These are phyloP conservation scores for Zaprionus gabonicus DNA, from an alignment of 1,140 invertebrate species.

Conservation along the genomic window DNA sequence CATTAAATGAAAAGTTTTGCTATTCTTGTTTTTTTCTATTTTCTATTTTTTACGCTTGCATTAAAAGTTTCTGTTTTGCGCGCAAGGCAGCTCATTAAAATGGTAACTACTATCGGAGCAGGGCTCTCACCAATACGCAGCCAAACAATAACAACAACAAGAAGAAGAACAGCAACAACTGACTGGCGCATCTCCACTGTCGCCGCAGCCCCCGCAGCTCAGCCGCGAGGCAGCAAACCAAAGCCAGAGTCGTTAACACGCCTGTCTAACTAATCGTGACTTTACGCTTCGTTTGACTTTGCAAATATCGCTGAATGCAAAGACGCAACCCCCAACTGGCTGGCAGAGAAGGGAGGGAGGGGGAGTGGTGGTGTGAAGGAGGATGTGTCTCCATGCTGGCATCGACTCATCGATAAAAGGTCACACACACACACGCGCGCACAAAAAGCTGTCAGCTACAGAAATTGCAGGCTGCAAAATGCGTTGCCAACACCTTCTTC, in stretches of 20 bases:
- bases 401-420: slow-evolving; percentile 63
- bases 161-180: slow-evolving; percentile 8
- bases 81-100: slow-evolving; percentile 76
- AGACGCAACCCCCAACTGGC: slow-evolving; percentile 19
- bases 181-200: background rate
- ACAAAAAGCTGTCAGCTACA: slow-evolving; percentile 62
- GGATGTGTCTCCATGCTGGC: background rate
- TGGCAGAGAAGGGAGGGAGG: background rate
- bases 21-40: slow-evolving; percentile 11
- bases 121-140: slow-evolving; percentile 49
- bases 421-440: background rate
- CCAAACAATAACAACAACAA: slow-evolving; percentile 38
- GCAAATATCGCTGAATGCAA: slow-evolving; percentile 78
- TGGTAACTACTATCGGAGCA: slow-evolving; percentile 54
- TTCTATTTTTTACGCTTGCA: slow-evolving; percentile 64
- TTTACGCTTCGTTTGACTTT: slow-evolving; percentile 84
- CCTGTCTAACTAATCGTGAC: slow-evolving; percentile 84
- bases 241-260: slow-evolving; percentile 75
- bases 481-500: slow-evolving; percentile 49
- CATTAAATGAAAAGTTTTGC: slow-evolving; percentile 69
- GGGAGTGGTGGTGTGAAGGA: background rate
- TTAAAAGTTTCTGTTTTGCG: slow-evolving; percentile 75
- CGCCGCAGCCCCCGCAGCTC: background rate
- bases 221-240: slow-evolving; percentile 27
- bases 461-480: slow-evolving; percentile 34